Conservation (phyloP, 2,888 invertebrate species). For the Scaptomyza flava region DNA sequence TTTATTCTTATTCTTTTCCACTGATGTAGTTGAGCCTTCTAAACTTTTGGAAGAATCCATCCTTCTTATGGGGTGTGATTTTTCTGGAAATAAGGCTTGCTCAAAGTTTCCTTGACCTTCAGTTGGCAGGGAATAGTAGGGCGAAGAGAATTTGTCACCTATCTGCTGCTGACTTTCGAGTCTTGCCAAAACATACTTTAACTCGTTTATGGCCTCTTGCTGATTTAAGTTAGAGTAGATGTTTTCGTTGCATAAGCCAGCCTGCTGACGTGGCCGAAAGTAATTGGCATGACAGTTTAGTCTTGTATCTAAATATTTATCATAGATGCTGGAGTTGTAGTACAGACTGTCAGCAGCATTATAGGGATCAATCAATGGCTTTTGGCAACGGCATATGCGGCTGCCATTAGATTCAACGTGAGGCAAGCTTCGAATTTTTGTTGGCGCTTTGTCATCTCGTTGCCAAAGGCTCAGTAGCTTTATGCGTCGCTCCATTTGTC, state of each 20-base stretch:
- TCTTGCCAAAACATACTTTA: conserved; percentile 23
- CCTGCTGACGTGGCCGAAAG: neutral
- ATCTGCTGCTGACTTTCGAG: conserved; percentile 15
- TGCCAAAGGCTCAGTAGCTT: conserved; percentile 10
- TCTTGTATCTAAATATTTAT: neutral
- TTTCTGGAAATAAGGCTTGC: neutral
- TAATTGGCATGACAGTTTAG: neutral
- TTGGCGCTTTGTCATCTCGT: conserved; percentile 8
- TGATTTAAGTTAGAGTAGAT: neutral
- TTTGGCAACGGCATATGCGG: neutral
- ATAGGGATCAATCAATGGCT: neutral
- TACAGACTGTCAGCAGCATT: neutral
- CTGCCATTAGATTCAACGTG: conserved; percentile 38
- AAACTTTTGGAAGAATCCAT: neutral
- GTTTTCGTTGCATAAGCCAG: neutral
- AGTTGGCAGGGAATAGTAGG: neutral
- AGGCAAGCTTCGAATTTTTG: conserved; percentile 36
- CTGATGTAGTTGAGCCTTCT: neutral
- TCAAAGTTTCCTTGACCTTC: neutral
- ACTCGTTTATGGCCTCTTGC: conserved; percentile 10
- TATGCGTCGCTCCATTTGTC: conserved; percentile 14
- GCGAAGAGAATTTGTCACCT: neutral
- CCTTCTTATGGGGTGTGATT: neutral
- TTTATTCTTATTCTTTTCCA: neutral
- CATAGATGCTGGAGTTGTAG: neutral